These are phyloP conservation scores for Engystomops pustulosus DNA, from an alignment of 2,113 vertebrate species.

Conservation along the genomic window DNA sequence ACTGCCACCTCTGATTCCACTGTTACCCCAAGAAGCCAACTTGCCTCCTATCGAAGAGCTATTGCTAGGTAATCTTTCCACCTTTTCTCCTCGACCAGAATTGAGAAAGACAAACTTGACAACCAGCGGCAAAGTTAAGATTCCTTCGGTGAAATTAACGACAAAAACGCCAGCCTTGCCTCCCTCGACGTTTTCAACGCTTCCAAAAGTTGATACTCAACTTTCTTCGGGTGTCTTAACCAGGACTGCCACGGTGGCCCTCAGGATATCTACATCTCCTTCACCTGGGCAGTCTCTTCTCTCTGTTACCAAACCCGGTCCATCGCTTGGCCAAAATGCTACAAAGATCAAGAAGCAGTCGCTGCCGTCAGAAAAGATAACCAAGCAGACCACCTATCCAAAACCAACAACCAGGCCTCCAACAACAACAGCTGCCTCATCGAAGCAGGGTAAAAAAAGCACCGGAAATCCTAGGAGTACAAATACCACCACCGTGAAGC, in stretches of 20 bases:
- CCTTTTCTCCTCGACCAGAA: constrained; percentile 57
- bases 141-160: not conserved
- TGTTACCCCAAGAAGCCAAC: constrained; percentile 73
- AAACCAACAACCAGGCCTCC: constrained; percentile 47
- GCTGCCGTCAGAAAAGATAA: constrained; percentile 61
- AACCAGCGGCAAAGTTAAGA: not conserved
- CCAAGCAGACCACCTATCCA: constrained; percentile 65
- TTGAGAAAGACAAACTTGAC: constrained; percentile 59
- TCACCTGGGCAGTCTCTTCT: accelerated
- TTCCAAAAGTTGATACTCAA: not conserved
- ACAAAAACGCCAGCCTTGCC: constrained; percentile 38
- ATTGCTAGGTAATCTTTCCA: constrained; percentile 70
- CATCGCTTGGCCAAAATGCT: constrained; percentile 53
- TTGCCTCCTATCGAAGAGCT: constrained; percentile 60
- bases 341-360: constrained; percentile 62
- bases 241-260: not conserved
- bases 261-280: constrained; percentile 44
- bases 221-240: not conserved
- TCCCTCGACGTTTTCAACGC: not conserved
- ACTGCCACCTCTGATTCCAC: constrained; percentile 78
- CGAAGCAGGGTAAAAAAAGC: constrained; percentile 60
- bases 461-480: constrained; percentile 50
- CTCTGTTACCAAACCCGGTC: constrained; percentile 56
- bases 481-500: constrained; percentile 64
- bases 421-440: constrained; percentile 56